Evolutionary conservation across 2,113 vertebrate genomes (phyloP).

Genomic region (Dicrurus megarhynchus): DNA sequence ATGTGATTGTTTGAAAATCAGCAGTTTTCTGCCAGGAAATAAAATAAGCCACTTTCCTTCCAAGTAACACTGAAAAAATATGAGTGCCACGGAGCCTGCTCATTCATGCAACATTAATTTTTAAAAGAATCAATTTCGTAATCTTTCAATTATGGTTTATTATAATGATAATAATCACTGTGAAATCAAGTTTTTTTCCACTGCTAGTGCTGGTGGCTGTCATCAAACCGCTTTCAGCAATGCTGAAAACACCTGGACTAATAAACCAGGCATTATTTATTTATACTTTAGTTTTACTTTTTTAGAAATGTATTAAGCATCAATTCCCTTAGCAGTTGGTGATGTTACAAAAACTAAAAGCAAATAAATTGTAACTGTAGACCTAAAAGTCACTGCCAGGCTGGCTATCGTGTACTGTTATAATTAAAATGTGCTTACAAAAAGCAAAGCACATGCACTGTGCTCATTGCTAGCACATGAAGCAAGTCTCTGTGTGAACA

Average conservation of each 20-base stretch:
- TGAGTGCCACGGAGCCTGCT: conserved; percentile 9
- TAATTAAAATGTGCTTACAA: not conserved
- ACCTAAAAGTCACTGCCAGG: not conserved
- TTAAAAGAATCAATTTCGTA: conserved; percentile 68
- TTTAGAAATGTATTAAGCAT: conserved; percentile 45
- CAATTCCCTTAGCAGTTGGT: conserved; percentile 11
- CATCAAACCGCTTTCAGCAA: conserved; percentile 25
- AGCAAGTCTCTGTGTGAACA: not conserved
- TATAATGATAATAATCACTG: conserved; percentile 51
- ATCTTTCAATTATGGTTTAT: conserved; percentile 62
- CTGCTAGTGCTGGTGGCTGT: not conserved
- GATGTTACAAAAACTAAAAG: conserved; percentile 17
- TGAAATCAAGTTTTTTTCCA: not conserved
- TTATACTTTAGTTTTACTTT: conserved; percentile 47
- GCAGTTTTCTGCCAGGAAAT: conserved; percentile 44
- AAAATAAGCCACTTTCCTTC: conserved; percentile 32
- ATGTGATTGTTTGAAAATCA: conserved; percentile 47
- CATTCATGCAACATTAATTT: conserved; percentile 56
- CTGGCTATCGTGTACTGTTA: not conserved
- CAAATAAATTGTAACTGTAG: conserved; percentile 3
- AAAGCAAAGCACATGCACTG: not conserved
- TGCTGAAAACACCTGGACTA: conserved; percentile 45
- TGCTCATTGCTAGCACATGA: not conserved
- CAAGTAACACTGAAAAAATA: conserved; percentile 30
- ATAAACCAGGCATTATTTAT: conserved; percentile 64